These are phyloP conservation scores for Galleria mellonella DNA, from an alignment of 1,140 invertebrate genomes.

Conservation along the genomic window DNA sequence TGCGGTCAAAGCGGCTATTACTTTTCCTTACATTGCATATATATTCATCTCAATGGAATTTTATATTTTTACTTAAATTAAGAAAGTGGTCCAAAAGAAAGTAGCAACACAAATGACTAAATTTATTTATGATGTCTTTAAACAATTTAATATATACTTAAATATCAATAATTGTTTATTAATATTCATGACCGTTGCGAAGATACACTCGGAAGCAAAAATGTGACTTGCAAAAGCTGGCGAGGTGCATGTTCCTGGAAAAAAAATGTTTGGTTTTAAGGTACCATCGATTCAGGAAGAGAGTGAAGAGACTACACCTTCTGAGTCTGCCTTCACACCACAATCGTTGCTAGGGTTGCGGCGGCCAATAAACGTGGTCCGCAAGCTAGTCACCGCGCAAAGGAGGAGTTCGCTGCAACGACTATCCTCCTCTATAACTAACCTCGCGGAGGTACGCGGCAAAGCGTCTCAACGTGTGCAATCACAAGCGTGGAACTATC, in stretches of 20 bases:
- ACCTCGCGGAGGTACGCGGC: conserved; percentile 63
- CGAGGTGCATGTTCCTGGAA: neutral
- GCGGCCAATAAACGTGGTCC: conserved; percentile 60
- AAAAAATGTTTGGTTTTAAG: conserved; percentile 49
- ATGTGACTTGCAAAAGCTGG: neutral
- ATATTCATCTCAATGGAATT: no score
- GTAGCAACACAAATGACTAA: neutral
- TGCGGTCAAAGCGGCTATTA: no score
- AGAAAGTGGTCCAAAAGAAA: neutral
- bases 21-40: no score
- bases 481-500: conserved; percentile 28
- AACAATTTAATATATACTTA: neutral
- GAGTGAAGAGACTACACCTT: conserved; percentile 36
- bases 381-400: conserved; percentile 65
- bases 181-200: conserved; percentile 1
- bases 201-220: neutral
- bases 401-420: conserved; percentile 61
- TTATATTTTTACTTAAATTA: no score
- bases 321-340: conserved; percentile 47
- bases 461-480: conserved; percentile 37
- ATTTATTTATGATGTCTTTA: neutral
- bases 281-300: conserved; percentile 57
- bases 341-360: conserved; percentile 51
- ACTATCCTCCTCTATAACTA: conserved; percentile 63
- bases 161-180: neutral